Base-by-base conservation (phyloP, 2,797 vertebrate species). In the Acrocephalus scirpaceus region DNA sequence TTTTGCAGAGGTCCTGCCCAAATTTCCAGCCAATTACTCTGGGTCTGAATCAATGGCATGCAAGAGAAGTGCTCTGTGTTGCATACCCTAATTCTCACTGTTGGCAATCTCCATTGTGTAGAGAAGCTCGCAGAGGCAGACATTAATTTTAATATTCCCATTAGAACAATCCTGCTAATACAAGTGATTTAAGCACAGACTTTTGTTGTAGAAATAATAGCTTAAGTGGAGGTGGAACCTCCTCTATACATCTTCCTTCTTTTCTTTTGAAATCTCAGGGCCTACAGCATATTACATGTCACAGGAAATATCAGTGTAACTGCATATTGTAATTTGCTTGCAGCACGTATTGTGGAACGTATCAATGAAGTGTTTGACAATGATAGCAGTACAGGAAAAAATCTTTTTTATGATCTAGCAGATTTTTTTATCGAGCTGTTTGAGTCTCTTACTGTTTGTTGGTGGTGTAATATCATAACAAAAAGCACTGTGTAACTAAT, bases 151-250 rank as follows among this genome's bases (percentile, higher is more conserved):
- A 89, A 88, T 95, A 96, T 95, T 96, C 95, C 95, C 90, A 92
- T 96, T 97, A 96, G 91, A 96, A 93, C 86, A 95, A 96, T 90
- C 76, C 83, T 91, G 77, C 71, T 96, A 91, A 97, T 92, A 96
- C 77, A 69, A 92, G 58, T 61, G 67, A 94, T 90, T 91, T 96
- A 94, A 93, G 79, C 15, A 1, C 11, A 94, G 95, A 91, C 96
- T 95, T 97, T 95, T 94, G 95, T 93, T 93, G 82, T 81, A 92
- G 93, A 93, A 95, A 95, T 95, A 95, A 96, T 97, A 94, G 92
- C 89, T 95, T 94, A 88, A 96, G 95, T 95, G 95, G 93, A 95
- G 92, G 92, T 93, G 95, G 94, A 88, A 94, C 89, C 86, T 92
- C 34, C 89, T 93, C 79, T 96, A 92, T 95, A 77, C 29, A 70